Evolutionary conservation across 2,113 vertebrate genomes (phyloP).

Genomic region (Sturnus vulgaris): DNA sequence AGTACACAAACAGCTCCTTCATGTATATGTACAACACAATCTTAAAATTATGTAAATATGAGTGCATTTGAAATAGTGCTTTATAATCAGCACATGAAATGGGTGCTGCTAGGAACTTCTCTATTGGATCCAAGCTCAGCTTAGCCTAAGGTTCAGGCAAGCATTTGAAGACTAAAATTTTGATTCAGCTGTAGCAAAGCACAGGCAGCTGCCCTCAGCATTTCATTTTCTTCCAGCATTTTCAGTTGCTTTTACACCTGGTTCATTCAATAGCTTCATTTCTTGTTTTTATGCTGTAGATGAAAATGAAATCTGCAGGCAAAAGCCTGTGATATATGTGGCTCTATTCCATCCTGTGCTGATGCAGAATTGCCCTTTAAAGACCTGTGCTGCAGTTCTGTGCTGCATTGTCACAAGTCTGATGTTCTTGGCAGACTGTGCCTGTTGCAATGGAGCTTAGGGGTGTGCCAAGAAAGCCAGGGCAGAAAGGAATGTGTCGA

Average conservation of each 20-base stretch:
- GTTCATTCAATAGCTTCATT: neutral
- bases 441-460: neutral
- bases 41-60: neutral
- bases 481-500: neutral
- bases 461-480: neutral
- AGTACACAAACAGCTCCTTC: slow-evolving; percentile 24
- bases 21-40: neutral
- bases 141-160: neutral
- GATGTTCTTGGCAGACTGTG: neutral
- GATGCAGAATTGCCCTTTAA: neutral
- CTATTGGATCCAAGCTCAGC: neutral
- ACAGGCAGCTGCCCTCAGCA: neutral
- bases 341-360: neutral
- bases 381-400: neutral
- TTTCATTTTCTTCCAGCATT: neutral
- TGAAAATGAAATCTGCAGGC: neutral
- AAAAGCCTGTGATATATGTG: neutral
- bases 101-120: neutral
- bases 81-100: neutral
- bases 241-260: neutral
- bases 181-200: neutral
- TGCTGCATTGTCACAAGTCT: neutral
- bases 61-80: neutral
- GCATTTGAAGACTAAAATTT: neutral
- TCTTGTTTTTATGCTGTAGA: neutral